These are phyloP conservation scores for Sipha maydis DNA, from an alignment of 2,888 invertebrate genomes.

Conservation along the genomic window DNA sequence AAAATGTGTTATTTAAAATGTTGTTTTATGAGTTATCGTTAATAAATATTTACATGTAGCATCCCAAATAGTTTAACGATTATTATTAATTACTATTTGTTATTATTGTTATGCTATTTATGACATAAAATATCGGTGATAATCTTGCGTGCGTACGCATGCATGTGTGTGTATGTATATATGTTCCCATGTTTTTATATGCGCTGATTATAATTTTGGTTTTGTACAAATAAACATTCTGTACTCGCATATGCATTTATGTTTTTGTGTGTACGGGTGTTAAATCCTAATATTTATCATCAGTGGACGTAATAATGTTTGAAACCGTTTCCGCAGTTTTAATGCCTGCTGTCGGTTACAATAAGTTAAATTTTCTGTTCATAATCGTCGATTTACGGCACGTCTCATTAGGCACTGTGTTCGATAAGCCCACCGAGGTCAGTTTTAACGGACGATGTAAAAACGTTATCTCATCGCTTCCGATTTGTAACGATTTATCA, in stretches of 20 bases:
- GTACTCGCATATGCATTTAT: not conserved
- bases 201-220: too few species aligned
- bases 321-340: not conserved
- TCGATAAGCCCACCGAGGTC: constrained; percentile 12
- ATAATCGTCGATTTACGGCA: constrained; percentile 17
- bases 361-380: constrained; percentile 24
- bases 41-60: too few species aligned
- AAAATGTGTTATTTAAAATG: too few species aligned
- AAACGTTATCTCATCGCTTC: constrained; percentile 34
- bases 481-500: constrained; percentile 30
- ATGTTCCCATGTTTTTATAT: too few species aligned
- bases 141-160: too few species aligned
- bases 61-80: too few species aligned
- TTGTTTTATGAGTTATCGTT: too few species aligned
- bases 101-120: too few species aligned
- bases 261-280: not conserved
- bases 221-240: too few species aligned
- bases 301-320: not conserved
- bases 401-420: constrained; percentile 31
- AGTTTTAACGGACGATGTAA: not conserved
- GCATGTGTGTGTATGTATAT: too few species aligned
- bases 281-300: not conserved
- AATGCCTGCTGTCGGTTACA: not conserved
- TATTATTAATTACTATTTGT: too few species aligned
- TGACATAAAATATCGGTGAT: too few species aligned